These are phyloP conservation scores for Penelope pileata DNA, from an alignment of 2,113 vertebrate species.

Conservation along the genomic window DNA sequence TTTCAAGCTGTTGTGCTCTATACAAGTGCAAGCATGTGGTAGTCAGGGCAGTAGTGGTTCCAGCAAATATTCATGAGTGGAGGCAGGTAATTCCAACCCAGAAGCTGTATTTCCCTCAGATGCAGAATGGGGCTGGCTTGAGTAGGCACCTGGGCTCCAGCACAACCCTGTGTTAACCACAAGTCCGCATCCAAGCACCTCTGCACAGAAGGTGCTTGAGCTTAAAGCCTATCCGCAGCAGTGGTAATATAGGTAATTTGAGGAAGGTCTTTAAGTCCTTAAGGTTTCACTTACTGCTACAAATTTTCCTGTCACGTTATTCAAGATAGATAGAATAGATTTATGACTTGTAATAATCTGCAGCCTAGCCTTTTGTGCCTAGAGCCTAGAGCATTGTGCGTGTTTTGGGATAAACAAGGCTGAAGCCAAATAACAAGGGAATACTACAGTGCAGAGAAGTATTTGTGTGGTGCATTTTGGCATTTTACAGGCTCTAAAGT, in stretches of 20 bases:
- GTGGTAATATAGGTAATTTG: neutral
- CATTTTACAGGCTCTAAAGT: neutral
- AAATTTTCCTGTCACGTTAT: neutral
- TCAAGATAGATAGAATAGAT: neutral
- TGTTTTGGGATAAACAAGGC: neutral
- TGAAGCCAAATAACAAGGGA: neutral
- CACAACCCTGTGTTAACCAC: neutral
- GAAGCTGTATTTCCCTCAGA: neutral
- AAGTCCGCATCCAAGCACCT: neutral
- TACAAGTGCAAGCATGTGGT: neutral
- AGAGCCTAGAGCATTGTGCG: accelerated
- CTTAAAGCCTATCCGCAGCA: neutral
- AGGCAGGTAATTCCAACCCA: neutral
- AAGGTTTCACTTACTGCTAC: neutral
- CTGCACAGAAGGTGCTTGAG: neutral
- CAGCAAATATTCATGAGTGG: neutral
- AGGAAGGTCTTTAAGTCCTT: neutral
- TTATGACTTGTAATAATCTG: neutral
- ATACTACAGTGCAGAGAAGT: neutral
- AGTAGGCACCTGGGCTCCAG: neutral
- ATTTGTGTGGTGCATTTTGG: neutral
- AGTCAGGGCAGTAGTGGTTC: neutral
- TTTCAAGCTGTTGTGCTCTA: neutral
- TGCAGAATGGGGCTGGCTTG: neutral
- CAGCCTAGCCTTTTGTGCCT: neutral